Evolutionary conservation across 2,113 vertebrate genomes (phyloP).

Genomic region (Siniperca knerii): DNA sequence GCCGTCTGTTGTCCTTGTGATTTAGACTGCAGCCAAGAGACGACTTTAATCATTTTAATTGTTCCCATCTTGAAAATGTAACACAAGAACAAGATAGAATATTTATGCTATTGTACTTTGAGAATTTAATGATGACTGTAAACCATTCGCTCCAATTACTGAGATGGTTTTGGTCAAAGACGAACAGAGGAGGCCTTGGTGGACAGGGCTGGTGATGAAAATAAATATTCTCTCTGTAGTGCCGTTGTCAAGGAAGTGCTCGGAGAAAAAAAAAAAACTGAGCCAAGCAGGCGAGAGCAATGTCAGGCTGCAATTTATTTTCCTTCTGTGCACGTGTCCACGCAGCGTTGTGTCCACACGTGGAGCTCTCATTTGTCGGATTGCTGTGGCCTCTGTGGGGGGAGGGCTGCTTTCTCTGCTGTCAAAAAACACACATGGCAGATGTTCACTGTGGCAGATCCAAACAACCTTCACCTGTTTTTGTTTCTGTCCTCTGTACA

Average conservation of each 20-base stretch:
- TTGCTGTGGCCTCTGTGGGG: slow-evolving; percentile 11
- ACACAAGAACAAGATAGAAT: slow-evolving; percentile 1
- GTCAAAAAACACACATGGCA: slow-evolving; percentile 33
- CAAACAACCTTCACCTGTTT: slow-evolving; percentile 26
- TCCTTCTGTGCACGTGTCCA: slow-evolving; percentile 34
- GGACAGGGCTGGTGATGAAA: background rate
- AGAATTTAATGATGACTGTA: slow-evolving; percentile 16
- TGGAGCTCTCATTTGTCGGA: slow-evolving; percentile 11
- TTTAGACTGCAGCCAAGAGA: slow-evolving; percentile 10
- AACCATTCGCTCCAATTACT: slow-evolving; percentile 7
- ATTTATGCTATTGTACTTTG: slow-evolving; percentile 32
- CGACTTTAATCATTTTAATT: slow-evolving; percentile 30
- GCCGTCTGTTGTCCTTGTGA: slow-evolving; percentile 4
- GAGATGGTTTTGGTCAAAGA: background rate
- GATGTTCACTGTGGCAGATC: slow-evolving; percentile 34
- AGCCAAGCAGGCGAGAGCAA: background rate
- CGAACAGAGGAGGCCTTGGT: background rate
- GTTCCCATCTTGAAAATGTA: background rate
- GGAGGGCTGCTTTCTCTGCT: slow-evolving; percentile 23
- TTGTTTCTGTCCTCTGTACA: slow-evolving; percentile 4
- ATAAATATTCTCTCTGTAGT: background rate
- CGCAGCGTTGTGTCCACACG: slow-evolving; percentile 5
- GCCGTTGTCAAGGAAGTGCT: slow-evolving; percentile 11
- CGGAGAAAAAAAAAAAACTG: background rate
- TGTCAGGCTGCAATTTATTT: slow-evolving; percentile 22